Conservation (phyloP, 2,888 invertebrate species). For the Oscheius onirici region DNA sequence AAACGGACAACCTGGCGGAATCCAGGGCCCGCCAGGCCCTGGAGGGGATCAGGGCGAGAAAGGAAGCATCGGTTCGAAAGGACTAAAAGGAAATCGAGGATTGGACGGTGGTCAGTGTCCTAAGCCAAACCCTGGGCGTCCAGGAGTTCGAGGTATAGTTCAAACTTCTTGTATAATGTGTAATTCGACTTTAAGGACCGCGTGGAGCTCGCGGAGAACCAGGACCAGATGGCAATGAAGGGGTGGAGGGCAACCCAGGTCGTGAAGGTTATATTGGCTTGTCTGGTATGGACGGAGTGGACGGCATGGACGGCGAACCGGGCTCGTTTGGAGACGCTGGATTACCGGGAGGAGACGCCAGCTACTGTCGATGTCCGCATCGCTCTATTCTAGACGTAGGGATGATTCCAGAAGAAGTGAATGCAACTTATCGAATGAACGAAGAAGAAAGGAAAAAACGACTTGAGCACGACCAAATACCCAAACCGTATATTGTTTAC, state of each 20-base stretch:
- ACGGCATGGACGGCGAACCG: slow-evolving; percentile 20
- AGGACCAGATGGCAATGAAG: background rate
- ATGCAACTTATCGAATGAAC: background rate
- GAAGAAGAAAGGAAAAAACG: slow-evolving; percentile 6
- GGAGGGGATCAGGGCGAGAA: background rate
- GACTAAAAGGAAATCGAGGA: slow-evolving; percentile 10
- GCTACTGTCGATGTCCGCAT: slow-evolving; percentile 20
- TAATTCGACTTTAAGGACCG: too few species aligned
- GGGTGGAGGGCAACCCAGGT: background rate
- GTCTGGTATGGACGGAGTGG: background rate
- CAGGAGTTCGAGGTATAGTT: slow-evolving; percentile 13
- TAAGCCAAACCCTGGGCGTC: slow-evolving; percentile 8
- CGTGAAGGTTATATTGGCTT: slow-evolving; percentile 3
- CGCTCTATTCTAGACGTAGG: too few species aligned
- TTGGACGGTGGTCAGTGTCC: slow-evolving; percentile 14
- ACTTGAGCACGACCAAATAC: background rate
- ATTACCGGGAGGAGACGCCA: slow-evolving; percentile 6
- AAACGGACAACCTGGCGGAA: slow-evolving; percentile 9
- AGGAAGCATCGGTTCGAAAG: background rate
- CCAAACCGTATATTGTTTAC: background rate
- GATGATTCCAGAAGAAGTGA: background rate
- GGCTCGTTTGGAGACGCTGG: slow-evolving; percentile 18
- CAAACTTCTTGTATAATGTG: too few species aligned
- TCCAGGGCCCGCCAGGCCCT: slow-evolving; percentile 9
- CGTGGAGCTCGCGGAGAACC: background rate